A percentile compares a stretch with the other conserved stretches of the same genome.
These are phyloP conservation scores for Notiomystis cincta DNA, from an alignment of 2,113 vertebrate species.

Conservation along the genomic window DNA sequence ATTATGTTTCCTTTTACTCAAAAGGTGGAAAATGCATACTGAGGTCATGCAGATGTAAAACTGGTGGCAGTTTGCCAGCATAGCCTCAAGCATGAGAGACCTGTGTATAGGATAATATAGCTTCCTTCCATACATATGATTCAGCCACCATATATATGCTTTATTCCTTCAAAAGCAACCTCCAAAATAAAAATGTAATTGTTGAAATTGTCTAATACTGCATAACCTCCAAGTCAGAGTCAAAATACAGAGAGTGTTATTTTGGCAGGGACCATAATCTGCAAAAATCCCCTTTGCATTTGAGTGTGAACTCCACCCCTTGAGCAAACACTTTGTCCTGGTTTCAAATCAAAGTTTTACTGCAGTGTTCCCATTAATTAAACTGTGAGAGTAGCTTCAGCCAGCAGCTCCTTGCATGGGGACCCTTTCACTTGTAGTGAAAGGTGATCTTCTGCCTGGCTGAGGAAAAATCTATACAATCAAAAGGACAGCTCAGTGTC, in stretches of 20 bases:
- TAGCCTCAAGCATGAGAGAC: neutral
- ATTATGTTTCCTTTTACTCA: neutral
- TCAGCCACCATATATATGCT: neutral
- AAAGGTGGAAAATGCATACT: neutral
- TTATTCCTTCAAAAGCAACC: neutral
- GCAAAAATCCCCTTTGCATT: neutral
- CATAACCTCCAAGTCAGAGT: neutral
- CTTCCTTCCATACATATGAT: neutral
- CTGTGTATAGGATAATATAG: neutral
- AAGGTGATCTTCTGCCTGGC: neutral
- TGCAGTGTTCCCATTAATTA: neutral
- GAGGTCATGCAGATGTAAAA: neutral
- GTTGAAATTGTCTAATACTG: neutral
- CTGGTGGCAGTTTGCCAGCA: neutral
- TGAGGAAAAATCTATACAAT: neutral
- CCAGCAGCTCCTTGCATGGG: neutral
- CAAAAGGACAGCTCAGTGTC: neutral
- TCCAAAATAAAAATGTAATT: neutral
- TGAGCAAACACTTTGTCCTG: neutral
- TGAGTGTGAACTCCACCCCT: neutral
- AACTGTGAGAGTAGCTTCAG: neutral
- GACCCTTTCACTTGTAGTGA: neutral
- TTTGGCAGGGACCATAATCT: neutral
- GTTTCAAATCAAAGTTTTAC: slow-evolving; percentile 12
- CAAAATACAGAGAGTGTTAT: neutral